Conservation (phyloP, 2,797 vertebrate genomes). For the Novumbra hubbsi region DNA sequence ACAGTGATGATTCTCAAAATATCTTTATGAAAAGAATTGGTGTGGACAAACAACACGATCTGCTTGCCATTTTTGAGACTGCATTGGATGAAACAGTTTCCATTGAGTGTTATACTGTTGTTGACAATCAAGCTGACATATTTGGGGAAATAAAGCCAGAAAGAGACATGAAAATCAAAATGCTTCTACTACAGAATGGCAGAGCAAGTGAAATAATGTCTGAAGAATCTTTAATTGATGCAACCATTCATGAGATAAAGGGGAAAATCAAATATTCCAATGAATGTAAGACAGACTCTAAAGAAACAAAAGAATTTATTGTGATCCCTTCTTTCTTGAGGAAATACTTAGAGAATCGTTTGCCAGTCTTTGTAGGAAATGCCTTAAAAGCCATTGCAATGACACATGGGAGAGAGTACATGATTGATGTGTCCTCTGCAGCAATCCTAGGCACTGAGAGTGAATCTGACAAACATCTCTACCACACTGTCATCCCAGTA, state of each 20-base stretch:
- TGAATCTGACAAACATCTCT: slow-evolving; percentile 1
- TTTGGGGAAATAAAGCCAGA: neutral
- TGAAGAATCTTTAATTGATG: slow-evolving; percentile 31
- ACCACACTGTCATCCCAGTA: slow-evolving; percentile 41
- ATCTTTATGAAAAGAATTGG: slow-evolving; percentile 39
- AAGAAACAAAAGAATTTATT: neutral
- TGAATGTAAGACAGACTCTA: neutral
- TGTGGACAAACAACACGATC: slow-evolving; percentile 31
- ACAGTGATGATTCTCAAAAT: neutral
- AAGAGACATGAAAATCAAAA: slow-evolving; percentile 12
- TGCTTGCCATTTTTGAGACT: slow-evolving; percentile 31
- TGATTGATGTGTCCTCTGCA: slow-evolving; percentile 20
- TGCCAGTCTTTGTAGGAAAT: slow-evolving; percentile 44
- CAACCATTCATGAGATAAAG: slow-evolving; percentile 27
- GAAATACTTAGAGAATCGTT: slow-evolving; percentile 28
- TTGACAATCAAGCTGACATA: slow-evolving; percentile 28
- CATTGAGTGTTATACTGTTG: slow-evolving; percentile 33
- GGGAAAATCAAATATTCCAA: slow-evolving; percentile 36
- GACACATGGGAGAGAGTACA: slow-evolving; percentile 41
- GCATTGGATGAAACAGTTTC: slow-evolving; percentile 19
- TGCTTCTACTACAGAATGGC: slow-evolving; percentile 41
- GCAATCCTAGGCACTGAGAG: neutral
- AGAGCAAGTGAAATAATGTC: slow-evolving; percentile 35
- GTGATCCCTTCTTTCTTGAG: slow-evolving; percentile 40
- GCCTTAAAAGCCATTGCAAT: slow-evolving; percentile 47